Percentiles rank a stretch among this genome's conserved stretches.
These are phyloP conservation scores for Sphaeramia orbicularis DNA, from an alignment of 2,797 vertebrate genomes.

Conservation along the genomic window DNA sequence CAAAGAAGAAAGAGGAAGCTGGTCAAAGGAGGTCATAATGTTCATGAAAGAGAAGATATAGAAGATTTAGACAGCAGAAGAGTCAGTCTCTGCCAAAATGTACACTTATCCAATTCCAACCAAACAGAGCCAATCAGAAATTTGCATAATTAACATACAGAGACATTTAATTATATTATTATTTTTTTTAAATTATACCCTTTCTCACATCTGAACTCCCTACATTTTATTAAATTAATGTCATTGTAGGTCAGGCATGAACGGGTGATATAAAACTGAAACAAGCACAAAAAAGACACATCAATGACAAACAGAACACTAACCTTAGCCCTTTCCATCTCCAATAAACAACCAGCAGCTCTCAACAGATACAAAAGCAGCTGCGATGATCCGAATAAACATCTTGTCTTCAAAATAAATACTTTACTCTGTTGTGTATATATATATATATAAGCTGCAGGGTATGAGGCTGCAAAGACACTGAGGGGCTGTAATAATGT, in stretches of 20 bases:
- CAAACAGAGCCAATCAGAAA: slow-evolving; percentile 75
- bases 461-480: slow-evolving; percentile 22
- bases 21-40: slow-evolving; percentile 22
- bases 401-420: slow-evolving; percentile 3
- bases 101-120: slow-evolving; percentile 38
- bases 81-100: slow-evolving; percentile 36
- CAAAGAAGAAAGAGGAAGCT: slow-evolving; percentile 10
- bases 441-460: slow-evolving; percentile 4
- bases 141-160: slow-evolving; percentile 3
- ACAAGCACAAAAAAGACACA: background rate
- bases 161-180: slow-evolving; percentile 16
- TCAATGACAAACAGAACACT: slow-evolving; percentile 7
- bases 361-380: slow-evolving; percentile 40
- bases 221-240: slow-evolving; percentile 7
- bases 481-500: background rate
- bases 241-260: slow-evolving; percentile 1
- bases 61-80: background rate
- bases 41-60: slow-evolving; percentile 13
- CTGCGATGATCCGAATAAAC: slow-evolving; percentile 28
- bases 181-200: slow-evolving; percentile 13
- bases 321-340: slow-evolving; percentile 6
- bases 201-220: slow-evolving; percentile 5
- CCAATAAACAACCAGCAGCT: slow-evolving; percentile 39
- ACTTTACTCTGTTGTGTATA: slow-evolving; percentile 3
- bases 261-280: slow-evolving; percentile 19